Evolutionary conservation across 2,888 invertebrate genomes (phyloP), one percentile per base, ranked within the genome.

Genomic region (Allygus modestus): DNA sequence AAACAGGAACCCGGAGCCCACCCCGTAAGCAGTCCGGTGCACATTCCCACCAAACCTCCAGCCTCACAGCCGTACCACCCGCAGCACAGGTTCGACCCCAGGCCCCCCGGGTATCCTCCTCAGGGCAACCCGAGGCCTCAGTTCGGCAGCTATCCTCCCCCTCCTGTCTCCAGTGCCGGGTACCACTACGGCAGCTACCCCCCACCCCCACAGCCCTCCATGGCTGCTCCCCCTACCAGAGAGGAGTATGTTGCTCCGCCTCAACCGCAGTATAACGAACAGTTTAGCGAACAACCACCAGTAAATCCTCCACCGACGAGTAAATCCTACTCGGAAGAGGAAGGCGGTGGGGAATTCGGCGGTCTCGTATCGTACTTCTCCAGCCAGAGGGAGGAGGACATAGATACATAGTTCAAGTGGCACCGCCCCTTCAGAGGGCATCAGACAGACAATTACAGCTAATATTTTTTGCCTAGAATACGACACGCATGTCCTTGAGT

Each of bases 351-450:
- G 77, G 97, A 97, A 89, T 97, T 97, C 90, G 97, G 97, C 54
- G 97, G 97, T 4, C 93, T 97, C 88, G 97, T 97, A 85, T 97
- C 97, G 90, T 97, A 97, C 91, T 97, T 97, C 91, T 97, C 97
- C 88, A 97, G 97, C 89, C 97, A 97, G 91, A 94, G 94, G 88
- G 96, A 97, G 90, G 97, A 97, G 89, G 97, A 97, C 91, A 93
- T 97, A 89, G 97, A 97, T 90, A 94, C 94, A 92, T 95, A 94
- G 93, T 92, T 85, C 26, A 77, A 26, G 61, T 41, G 43, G 61
- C 73, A 75, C 51, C 58, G 58, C 9, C 58, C 58, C 79, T 37
- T n/a, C 28, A 37, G 26, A 28, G 58, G 79, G 79, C 37, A 37
- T 20, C 73, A 41, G 9, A n/a, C 41, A 7, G 71, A 71, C 41